phyloP scores from a whole-genome alignment of 2,797 vertebrate species.

The Microctenopoma steveboyesi region DNA sequence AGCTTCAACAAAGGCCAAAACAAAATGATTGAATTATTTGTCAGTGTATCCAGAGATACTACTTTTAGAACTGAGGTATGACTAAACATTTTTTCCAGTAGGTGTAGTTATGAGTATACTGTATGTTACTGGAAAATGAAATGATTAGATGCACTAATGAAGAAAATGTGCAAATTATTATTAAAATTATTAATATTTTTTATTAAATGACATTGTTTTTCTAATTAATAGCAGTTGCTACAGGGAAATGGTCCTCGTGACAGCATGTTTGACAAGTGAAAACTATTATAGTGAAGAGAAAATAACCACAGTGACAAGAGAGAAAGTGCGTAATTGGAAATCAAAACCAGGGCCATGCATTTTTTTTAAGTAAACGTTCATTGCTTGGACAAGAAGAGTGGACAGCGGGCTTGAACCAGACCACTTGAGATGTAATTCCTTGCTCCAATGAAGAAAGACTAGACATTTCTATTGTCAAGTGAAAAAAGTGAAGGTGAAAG shows the following conservation, averaged over 20 bases:
- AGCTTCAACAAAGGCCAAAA: neutral
- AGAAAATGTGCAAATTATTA: slow-evolving; percentile 11
- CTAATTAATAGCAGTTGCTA: slow-evolving; percentile 22
- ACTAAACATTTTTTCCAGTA: neutral
- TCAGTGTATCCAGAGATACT: neutral
- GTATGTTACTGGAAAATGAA: slow-evolving; percentile 16
- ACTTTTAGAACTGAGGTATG: slow-evolving; percentile 1
- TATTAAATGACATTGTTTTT: slow-evolving; percentile 23
- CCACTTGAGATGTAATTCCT: slow-evolving; percentile 81
- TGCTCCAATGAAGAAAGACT: slow-evolving; percentile 79
- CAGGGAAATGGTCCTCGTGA: slow-evolving; percentile 16
- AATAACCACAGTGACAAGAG: slow-evolving; percentile 25
- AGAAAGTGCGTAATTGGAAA: slow-evolving; percentile 58
- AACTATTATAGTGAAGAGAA: slow-evolving; percentile 37
- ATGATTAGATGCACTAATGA: slow-evolving; percentile 4
- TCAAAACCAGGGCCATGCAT: slow-evolving; percentile 62
- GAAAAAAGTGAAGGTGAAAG: slow-evolving; percentile 54
- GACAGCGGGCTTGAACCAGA: slow-evolving; percentile 74
- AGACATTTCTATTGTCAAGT: slow-evolving; percentile 78
- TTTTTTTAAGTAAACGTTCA: slow-evolving; percentile 56
- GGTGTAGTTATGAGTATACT: neutral
- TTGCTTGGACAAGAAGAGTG: slow-evolving; percentile 49
- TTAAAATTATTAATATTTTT: neutral
- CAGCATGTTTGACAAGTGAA: slow-evolving; percentile 39
- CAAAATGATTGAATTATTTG: neutral